Evolutionary conservation across 2,113 vertebrate species (phyloP), one percentile per base, ranked within the genome.

Genomic region (Lipotes vexillifer): DNA sequence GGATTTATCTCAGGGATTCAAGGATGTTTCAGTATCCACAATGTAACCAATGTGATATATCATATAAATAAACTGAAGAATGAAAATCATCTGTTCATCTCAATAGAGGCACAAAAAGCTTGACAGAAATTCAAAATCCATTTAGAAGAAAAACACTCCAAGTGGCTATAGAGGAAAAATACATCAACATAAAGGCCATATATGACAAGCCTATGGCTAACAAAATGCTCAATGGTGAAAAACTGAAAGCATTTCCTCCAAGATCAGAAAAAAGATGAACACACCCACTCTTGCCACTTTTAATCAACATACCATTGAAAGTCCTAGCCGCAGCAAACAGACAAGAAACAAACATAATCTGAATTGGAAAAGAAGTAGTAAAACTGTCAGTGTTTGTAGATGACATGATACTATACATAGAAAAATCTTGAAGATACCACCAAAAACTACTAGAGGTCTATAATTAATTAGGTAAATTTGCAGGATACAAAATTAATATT

Each of bases 391-490:
- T 61, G 57, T 61, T 25, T 61, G 59, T 27, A 29, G 59, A 61
- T 61, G 23, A 61, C 4, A 61, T 0, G 59, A 61, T 12, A 27
- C 25, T 27, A 29, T 38, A 71, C 2, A 6, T 23, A 71, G 68
- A 71, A 71, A 71, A 38, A 29, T 17, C 8, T 27, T 75, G 46
- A 46, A 75, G 27, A 46, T 4, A 9, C 8, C 41, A 75, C 72
- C 72, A 75, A 75, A 75, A 46, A 31, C 17, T 49, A 49, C 29
- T 46, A 75, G 72, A 75, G 29, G 8, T 75, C 8, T 49, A 11
- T 0, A 0, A 49, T 33, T 15, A 49, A 11, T 31, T 33, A 17
- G 18, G 44, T 11, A 33, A 75, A 33, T 3, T 31, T 75, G 4
- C 5, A 75, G 29, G 29, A 31, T 75, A 20, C 17, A 46, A 75